Evolutionary conservation across 2,797 vertebrate species (phyloP).

Genomic region (Squalus acanthias): DNA sequence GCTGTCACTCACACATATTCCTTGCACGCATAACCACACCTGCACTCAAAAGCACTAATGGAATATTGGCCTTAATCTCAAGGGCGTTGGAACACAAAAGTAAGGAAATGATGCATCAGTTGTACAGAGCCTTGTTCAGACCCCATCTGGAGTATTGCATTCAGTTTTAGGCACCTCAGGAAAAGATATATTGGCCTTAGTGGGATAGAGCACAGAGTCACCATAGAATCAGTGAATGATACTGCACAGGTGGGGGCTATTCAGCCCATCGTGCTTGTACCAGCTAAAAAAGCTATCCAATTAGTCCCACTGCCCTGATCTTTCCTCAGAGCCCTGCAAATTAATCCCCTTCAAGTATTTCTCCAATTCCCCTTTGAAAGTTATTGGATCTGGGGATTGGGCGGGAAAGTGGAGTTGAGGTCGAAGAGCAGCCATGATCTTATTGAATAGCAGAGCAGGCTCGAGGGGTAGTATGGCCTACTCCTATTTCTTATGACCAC

Average conservation of each 20-base stretch:
- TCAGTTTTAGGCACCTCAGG: not conserved
- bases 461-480: too few species aligned
- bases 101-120: not conserved
- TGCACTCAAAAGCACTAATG: not conserved
- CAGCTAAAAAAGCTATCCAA: not conserved
- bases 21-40: not conserved
- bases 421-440: too few species aligned
- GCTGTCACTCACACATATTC: not conserved
- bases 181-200: not conserved
- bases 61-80: not conserved
- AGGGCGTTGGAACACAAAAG: not conserved
- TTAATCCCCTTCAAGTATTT: not conserved
- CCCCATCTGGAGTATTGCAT: not conserved
- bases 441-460: too few species aligned
- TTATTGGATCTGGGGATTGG: too few species aligned
- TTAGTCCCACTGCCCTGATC: not conserved
- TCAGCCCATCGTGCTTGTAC: not conserved
- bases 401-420: too few species aligned
- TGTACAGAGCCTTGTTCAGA: not conserved
- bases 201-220: not conserved
- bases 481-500: too few species aligned
- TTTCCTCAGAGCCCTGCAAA: not conserved
- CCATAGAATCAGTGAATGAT: not conserved
- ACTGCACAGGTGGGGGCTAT: not conserved
- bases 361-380: not conserved